Evolutionary conservation across 2,888 invertebrate genomes (phyloP).

Genomic region (Patella depressa): DNA sequence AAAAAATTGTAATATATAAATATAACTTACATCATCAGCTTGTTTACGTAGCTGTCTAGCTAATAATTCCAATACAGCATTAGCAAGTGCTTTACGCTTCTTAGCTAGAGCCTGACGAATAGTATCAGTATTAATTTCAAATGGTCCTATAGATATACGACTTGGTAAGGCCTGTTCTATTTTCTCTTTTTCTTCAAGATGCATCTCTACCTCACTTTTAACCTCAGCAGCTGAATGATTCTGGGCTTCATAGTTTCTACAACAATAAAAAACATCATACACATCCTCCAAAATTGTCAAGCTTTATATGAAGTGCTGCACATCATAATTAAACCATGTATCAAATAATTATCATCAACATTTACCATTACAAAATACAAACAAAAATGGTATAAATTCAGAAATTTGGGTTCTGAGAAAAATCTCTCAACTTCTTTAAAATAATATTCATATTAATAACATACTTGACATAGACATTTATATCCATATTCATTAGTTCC

Average conservation of each 20-base stretch:
- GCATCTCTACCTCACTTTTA: conserved; percentile 79
- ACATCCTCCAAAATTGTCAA: no score
- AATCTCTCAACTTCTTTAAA: not conserved
- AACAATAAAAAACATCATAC: not conserved
- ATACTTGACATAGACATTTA: conserved; percentile 81
- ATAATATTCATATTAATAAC: conserved; percentile 60
- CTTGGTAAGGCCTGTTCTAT: conserved; percentile 81
- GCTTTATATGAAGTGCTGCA: no score
- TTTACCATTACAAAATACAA: no score
- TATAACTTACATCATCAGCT: conserved; percentile 77
- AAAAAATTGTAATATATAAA: not conserved
- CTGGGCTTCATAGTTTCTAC: conserved; percentile 75
- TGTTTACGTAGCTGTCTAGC: conserved; percentile 78
- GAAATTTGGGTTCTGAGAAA: not conserved
- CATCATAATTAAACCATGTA: no score
- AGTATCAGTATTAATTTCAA: conserved; percentile 79
- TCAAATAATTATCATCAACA: no score
- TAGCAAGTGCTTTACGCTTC: conserved; percentile 81
- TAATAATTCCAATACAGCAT: conserved; percentile 81
- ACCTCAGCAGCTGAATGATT: conserved; percentile 80
- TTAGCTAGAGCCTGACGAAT: conserved; percentile 79
- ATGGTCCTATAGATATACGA: conserved; percentile 84
- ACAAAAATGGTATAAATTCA: no score
- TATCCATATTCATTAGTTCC: conserved; percentile 77
- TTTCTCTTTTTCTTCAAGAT: conserved; percentile 78